phyloP scores from a whole-genome alignment of 1,140 invertebrate genomes.

The Melitaea cinxia region DNA sequence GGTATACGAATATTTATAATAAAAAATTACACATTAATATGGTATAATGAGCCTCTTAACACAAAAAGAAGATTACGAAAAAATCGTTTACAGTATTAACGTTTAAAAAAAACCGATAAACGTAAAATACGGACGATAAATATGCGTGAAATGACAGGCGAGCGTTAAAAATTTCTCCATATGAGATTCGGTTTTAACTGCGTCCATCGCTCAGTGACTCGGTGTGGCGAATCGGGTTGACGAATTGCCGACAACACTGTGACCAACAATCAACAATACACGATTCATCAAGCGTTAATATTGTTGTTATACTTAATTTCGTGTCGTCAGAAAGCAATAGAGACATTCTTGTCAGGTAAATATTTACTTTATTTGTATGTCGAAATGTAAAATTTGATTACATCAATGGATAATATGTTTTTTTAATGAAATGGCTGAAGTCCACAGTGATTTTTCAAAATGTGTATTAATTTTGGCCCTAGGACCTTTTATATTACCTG shows the following conservation, averaged over 20 bases:
- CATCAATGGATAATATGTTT: no score
- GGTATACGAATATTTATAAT: background rate
- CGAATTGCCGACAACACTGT: conserved; percentile 54
- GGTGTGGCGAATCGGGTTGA: conserved; percentile 71
- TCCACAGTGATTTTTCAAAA: no score
- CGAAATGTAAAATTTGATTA: no score
- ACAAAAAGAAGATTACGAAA: conserved; percentile 7
- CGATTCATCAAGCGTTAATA: no score
- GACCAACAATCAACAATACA: background rate
- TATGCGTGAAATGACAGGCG: conserved; percentile 70
- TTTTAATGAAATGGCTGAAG: no score
- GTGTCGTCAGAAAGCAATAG: no score
- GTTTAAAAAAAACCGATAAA: conserved; percentile 14
- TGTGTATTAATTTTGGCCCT: no score
- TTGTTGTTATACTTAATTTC: no score
- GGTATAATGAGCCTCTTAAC: conserved; percentile 1
- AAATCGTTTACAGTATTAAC: conserved; percentile 31
- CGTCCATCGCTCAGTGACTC: conserved; percentile 60
- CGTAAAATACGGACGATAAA: conserved; percentile 66
- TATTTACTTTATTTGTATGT: no score
- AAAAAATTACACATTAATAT: conserved; percentile 24
- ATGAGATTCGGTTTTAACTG: conserved; percentile 46
- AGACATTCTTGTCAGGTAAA: no score
- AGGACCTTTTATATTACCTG: no score
- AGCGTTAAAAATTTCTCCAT: conserved; percentile 68